Percentiles rank a stretch among this genome's conserved stretches.
Evolutionary conservation across 1,140 invertebrate species (phyloP).

Genomic region (Oncopodura yosiiana): DNA sequence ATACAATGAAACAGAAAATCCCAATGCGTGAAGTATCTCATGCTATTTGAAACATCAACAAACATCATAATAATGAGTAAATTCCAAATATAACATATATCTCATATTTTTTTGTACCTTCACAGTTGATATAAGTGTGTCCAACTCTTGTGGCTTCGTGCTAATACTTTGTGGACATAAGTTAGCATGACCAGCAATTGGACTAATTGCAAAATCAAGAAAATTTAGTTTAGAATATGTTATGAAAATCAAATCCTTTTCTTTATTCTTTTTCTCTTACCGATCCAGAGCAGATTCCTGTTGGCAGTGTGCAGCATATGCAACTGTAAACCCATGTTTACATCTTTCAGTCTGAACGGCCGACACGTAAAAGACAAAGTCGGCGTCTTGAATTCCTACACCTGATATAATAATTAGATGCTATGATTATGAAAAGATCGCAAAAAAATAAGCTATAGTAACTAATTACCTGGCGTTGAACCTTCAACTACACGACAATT

Average conservation of each 20-base stretch:
- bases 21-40: constrained; percentile 94
- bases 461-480: too few relatives aligned
- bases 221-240: constrained; percentile 9
- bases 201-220: constrained; percentile 48
- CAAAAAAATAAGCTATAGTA: constrained; percentile 33
- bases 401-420: constrained; percentile 42
- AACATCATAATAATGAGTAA: too few relatives aligned
- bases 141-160: constrained; percentile 81
- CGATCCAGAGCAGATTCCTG: constrained; percentile 85
- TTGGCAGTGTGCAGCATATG: constrained; percentile 97
- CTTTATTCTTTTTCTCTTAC: constrained; percentile 42
- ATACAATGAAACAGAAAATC: constrained; percentile 89
- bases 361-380: constrained; percentile 96
- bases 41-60: too few relatives aligned
- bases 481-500: constrained; percentile 52
- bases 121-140: constrained; percentile 87
- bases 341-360: constrained; percentile 86
- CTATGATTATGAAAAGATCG: too few relatives aligned
- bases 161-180: constrained; percentile 92
- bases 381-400: constrained; percentile 69
- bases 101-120: too few relatives aligned
- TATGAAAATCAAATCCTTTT: neutral
- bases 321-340: constrained; percentile 61
- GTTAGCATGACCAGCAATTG: constrained; percentile 96
- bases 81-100: too few relatives aligned